Percentiles rank a stretch among this genome's conserved stretches.
Evolutionary conservation across 1,140 invertebrate species (phyloP).

Genomic region (Homalodisca vitripennis): DNA sequence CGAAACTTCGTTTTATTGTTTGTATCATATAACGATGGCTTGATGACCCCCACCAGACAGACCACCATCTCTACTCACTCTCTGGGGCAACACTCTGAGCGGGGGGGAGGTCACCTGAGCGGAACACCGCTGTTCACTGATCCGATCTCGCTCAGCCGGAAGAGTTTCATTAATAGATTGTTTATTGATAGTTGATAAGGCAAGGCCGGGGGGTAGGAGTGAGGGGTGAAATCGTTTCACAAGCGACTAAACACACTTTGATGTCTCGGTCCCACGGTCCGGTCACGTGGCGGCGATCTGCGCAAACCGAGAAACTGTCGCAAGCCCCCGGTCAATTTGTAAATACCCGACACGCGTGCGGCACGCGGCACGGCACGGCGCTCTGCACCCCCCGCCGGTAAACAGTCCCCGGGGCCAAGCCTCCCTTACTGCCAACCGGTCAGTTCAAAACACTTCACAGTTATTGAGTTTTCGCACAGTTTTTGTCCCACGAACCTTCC

Average conservation of each 20-base stretch:
- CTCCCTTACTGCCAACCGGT: too few species aligned
- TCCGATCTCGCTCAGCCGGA: constrained; percentile 9
- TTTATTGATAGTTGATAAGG: constrained; percentile 23
- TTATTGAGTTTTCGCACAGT: too few species aligned
- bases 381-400: not conserved
- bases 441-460: constrained; percentile 1
- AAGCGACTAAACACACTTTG: constrained; percentile 23
- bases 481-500: too few species aligned
- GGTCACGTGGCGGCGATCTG: not conserved
- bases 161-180: constrained; percentile 14
- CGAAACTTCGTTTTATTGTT: too few species aligned
- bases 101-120: not conserved
- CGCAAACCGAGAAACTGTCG: constrained; percentile 16
- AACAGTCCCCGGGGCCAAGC: not conserved
- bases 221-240: constrained; percentile 17
- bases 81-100: too few species aligned
- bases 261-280: constrained; percentile 15
- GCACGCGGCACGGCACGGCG: not conserved
- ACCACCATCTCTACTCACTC: too few species aligned
- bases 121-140: not conserved
- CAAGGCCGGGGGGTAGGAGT: not conserved
- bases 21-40: too few species aligned
- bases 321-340: constrained; percentile 16
- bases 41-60: too few species aligned
- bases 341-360: constrained; percentile 12